Conservation (phyloP, 2,888 invertebrate genomes). For the Seladonia tumulorum region DNA sequence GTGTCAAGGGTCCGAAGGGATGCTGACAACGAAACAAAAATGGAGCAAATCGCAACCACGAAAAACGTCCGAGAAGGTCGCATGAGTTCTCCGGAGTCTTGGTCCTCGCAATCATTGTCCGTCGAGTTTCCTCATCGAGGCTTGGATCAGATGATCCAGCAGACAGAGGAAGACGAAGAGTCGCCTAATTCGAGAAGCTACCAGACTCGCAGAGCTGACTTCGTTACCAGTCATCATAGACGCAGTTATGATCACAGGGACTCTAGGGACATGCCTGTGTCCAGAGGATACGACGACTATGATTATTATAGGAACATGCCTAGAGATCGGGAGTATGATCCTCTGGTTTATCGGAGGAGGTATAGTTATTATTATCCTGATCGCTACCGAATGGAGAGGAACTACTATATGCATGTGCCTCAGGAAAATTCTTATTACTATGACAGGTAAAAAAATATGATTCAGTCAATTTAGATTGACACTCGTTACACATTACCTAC, state of each 20-base stretch:
- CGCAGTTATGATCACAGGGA: conserved; percentile 75
- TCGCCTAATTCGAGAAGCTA: conserved; percentile 61
- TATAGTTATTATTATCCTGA: conserved; percentile 76
- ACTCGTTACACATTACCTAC: no score
- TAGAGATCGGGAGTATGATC: conserved; percentile 73
- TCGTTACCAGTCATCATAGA: conserved; percentile 79
- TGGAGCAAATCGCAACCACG: conserved; percentile 77
- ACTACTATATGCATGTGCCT: conserved; percentile 75
- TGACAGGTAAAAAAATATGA: conserved; percentile 63
- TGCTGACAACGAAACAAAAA: conserved; percentile 60
- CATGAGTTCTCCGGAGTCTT: conserved; percentile 75
- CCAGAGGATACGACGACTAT: conserved; percentile 75
- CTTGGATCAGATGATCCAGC: conserved; percentile 70
- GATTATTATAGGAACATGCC: conserved; percentile 67
- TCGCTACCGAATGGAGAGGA: conserved; percentile 78
- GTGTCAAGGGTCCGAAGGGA: conserved; percentile 69
- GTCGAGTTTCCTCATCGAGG: conserved; percentile 78
- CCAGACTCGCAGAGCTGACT: conserved; percentile 78
- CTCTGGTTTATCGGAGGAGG: conserved; percentile 67
- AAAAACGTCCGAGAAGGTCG: conserved; percentile 78
- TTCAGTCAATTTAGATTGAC: neutral
- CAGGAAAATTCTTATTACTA: conserved; percentile 71
- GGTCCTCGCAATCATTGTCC: conserved; percentile 80
- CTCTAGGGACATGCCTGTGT: conserved; percentile 75
- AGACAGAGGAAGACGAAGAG: conserved; percentile 64